Conservation (phyloP, 2,113 vertebrate genomes). For the Tylochromis polylepis region DNA sequence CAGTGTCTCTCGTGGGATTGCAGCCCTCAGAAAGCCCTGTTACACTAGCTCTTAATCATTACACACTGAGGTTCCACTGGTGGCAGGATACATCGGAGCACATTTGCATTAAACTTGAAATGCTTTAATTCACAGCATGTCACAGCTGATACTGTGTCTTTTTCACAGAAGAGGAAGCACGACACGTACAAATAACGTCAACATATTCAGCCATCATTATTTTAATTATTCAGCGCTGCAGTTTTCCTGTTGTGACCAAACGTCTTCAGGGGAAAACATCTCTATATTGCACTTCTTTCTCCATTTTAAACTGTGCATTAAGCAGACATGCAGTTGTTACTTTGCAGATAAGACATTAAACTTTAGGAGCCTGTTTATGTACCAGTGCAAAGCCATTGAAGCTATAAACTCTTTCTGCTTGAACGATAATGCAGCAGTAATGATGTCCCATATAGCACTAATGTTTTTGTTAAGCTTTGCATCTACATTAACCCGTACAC, state of each 20-base stretch:
- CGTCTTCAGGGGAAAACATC: neutral
- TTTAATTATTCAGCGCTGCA: neutral
- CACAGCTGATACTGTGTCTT: neutral
- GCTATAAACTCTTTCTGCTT: neutral
- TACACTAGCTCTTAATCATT: neutral
- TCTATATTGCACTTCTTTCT: neutral
- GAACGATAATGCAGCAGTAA: neutral
- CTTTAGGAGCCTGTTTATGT: neutral
- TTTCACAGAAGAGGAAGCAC: neutral
- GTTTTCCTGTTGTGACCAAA: neutral
- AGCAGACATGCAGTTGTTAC: neutral
- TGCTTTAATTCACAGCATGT: neutral
- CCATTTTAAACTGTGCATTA: neutral
- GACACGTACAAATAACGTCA: neutral
- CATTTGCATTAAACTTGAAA: neutral
- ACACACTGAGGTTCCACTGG: neutral
- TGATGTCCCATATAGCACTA: neutral
- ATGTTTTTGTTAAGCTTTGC: neutral
- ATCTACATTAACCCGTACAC: neutral
- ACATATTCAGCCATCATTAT: neutral
- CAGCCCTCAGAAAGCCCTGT: neutral
- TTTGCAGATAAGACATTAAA: neutral
- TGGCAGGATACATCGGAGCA: neutral
- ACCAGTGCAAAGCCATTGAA: neutral
- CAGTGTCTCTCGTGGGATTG: neutral